These are phyloP conservation scores for Lucilia cuprina DNA, from an alignment of 1,140 invertebrate genomes.

Conservation along the genomic window DNA sequence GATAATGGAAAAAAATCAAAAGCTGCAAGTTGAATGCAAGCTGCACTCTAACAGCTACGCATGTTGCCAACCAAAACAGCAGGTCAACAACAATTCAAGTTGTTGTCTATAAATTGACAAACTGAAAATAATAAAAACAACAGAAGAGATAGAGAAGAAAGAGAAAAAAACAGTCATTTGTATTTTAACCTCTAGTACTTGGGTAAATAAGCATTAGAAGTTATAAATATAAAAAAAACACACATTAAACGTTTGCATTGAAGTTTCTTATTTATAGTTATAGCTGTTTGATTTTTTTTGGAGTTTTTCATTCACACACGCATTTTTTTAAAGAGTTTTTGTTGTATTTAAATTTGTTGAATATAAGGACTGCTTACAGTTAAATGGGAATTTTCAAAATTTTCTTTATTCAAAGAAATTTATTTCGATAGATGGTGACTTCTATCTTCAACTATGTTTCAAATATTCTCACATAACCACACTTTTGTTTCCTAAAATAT, in stretches of 20 bases:
- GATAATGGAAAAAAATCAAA: background rate
- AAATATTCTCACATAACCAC: too few relatives aligned
- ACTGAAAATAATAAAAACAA: background rate
- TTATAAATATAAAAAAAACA: background rate
- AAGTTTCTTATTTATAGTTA: background rate
- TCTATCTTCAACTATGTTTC: too few relatives aligned
- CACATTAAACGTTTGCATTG: background rate
- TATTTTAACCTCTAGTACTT: background rate
- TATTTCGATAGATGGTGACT: too few relatives aligned
- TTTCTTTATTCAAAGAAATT: too few relatives aligned
- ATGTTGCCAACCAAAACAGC: background rate
- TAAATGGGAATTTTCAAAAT: too few relatives aligned
- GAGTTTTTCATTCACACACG: conserved; percentile 13
- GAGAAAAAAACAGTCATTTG: background rate
- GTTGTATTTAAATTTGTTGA: background rate
- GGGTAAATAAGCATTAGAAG: background rate
- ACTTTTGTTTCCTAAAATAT: too few relatives aligned
- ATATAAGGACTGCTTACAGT: too few relatives aligned
- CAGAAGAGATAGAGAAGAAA: background rate
- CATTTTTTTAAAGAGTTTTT: background rate
- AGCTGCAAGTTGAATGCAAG: background rate
- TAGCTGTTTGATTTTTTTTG: background rate
- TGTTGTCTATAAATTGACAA: background rate
- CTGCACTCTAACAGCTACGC: background rate
- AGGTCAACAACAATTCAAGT: conserved; percentile 6